Evolutionary conservation across 1,140 invertebrate genomes (phyloP), one percentile per base, ranked within the genome.

Genomic region (Euschistus heros): DNA sequence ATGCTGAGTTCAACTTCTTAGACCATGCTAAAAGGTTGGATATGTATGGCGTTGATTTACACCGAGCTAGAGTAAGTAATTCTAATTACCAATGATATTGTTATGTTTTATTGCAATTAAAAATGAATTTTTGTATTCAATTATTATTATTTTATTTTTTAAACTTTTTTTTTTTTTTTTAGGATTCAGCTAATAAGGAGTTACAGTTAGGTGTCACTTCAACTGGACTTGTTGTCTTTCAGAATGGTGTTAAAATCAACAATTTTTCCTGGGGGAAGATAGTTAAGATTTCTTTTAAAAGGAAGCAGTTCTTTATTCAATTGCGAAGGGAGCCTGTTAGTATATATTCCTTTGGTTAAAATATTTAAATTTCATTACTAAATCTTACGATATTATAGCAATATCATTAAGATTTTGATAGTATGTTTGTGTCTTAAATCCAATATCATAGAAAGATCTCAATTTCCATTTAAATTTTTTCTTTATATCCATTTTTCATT

Each of bases 211-310:
- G 94, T 59, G 95, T 98, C 2, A 95, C 82, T 71, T 92, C 83
- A 73, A 84, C 84, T 79, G 96, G 84, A 72, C 85, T 89, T 69
- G 85, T 96, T 46, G 92, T 98, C 20, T 97, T 97, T 77, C 92
- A 97, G 76, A 95, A 97, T 76, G 86, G 86, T 68, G 84, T 92
- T 55, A 86, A 89, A 76, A 90, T 98, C 52, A 98, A 98, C 78
- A 92, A 91, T 42, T 98, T 98, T 80, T 95, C 93, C 65, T 97
- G 94, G 94, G 89, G 91, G 64, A 97, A 98, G 82, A 99, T 99
- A 74, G 91, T 98, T 22, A 98, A 98, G 79, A 94, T 99, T 69
- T 98, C 94, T 22, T 99, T 98, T 77, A 99, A 98, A 81, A 82
- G 94, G 71, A 97, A 97, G 78, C 91, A 95, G 74, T 99, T 98